phyloP scores from a whole-genome alignment of 2,113 vertebrate genomes.

The Micromys minutus region DNA sequence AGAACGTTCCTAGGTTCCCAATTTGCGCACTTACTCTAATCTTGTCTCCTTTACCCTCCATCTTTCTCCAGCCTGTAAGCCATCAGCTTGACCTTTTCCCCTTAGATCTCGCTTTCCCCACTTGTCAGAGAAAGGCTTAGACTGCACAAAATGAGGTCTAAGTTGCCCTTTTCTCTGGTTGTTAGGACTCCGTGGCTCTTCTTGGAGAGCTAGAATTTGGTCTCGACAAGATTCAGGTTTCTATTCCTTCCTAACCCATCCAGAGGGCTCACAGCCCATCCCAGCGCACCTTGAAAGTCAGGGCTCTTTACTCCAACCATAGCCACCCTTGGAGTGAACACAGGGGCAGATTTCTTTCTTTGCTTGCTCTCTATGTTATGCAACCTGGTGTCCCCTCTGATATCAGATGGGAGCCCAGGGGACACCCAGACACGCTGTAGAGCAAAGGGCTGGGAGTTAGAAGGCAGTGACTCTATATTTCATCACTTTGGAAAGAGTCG shows the following conservation, averaged over 20 bases:
- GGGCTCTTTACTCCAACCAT: neutral
- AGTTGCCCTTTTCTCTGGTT: neutral
- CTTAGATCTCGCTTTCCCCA: neutral
- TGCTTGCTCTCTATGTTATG: neutral
- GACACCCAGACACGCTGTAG: neutral
- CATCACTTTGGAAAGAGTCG: neutral
- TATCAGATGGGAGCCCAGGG: neutral
- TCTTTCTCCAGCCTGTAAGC: too few species aligned
- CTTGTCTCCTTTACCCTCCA: neutral
- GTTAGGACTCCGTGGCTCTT: neutral
- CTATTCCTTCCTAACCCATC: neutral
- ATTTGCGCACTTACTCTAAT: neutral
- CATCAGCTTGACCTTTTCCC: neutral
- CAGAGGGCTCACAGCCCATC: neutral
- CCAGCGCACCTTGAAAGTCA: neutral
- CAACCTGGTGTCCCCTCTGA: neutral
- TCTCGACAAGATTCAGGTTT: neutral
- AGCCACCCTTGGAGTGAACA: neutral
- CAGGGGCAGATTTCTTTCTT: neutral
- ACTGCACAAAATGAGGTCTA: neutral
- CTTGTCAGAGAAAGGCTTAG: neutral
- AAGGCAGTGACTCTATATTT: neutral
- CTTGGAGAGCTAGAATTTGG: neutral
- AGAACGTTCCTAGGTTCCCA: too few species aligned
- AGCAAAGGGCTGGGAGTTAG: neutral